phyloP scores from a whole-genome alignment of 2,888 invertebrate genomes.

The Eueremaeus valkanovi region DNA sequence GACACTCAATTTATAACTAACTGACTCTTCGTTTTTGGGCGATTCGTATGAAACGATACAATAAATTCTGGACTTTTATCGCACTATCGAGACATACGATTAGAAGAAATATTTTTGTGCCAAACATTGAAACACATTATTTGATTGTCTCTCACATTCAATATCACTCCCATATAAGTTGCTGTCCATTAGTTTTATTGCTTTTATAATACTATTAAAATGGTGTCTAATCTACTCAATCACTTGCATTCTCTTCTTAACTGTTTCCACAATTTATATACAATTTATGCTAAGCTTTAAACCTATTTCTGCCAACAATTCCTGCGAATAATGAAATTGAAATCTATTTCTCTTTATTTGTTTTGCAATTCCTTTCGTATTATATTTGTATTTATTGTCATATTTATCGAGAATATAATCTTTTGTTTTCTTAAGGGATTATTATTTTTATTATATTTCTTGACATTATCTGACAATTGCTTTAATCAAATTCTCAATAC shows the following conservation, averaged over 20 bases:
- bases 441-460: too few relatives aligned
- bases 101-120: background rate
- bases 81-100: background rate
- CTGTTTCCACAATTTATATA: background rate
- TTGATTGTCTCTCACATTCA: slow-evolving; percentile 13
- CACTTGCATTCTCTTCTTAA: background rate
- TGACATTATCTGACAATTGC: background rate
- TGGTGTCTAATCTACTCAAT: background rate
- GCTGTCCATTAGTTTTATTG: slow-evolving; percentile 7
- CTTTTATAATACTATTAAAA: background rate
- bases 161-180: background rate
- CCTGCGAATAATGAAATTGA: too few relatives aligned
- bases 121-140: slow-evolving; percentile 10
- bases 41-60: slow-evolving; percentile 17
- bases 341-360: too few relatives aligned
- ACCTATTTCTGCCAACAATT: too few relatives aligned
- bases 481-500: background rate
- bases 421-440: background rate
- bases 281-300: background rate
- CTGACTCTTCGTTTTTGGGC: background rate
- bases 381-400: background rate
- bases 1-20: background rate
- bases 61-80: slow-evolving; percentile 16
- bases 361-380: background rate
- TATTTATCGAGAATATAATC: background rate